Evolutionary conservation across 1,140 invertebrate genomes (phyloP).

Genomic region (Gerris buenoi): DNA sequence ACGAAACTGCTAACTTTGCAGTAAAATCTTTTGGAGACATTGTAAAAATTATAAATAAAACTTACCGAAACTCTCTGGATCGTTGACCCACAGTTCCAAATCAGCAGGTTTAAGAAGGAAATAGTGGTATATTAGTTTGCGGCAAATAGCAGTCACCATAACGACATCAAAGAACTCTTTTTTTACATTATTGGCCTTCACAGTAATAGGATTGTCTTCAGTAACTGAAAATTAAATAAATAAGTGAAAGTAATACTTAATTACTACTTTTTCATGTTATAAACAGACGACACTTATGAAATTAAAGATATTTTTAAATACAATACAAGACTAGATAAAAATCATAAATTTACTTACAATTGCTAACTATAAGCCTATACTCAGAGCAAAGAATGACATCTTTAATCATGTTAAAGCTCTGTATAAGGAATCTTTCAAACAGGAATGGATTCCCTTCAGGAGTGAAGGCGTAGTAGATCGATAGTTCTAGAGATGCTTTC

Average conservation of each 20-base stretch:
- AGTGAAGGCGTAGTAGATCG: conserved; percentile 73
- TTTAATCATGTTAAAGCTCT: conserved; percentile 79
- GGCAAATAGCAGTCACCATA: conserved; percentile 59
- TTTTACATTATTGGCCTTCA: not conserved
- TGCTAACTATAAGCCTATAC: conserved; percentile 34
- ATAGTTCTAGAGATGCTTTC: conserved; percentile 59
- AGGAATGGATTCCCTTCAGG: conserved; percentile 51
- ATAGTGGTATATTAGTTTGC: conserved; percentile 71
- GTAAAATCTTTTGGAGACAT: too few species aligned
- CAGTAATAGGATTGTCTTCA: too few species aligned
- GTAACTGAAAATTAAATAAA: too few species aligned
- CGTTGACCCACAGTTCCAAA: conserved; percentile 71
- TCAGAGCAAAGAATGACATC: conserved; percentile 58
- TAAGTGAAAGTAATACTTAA: too few species aligned
- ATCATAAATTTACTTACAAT: conserved; percentile 1
- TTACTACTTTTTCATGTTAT: too few species aligned
- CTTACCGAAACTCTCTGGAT: conserved; percentile 74
- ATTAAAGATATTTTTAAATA: too few species aligned
- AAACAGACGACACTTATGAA: too few species aligned
- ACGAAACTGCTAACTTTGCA: too few species aligned
- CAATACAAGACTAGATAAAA: not conserved
- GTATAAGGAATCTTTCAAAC: conserved; percentile 74
- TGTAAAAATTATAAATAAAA: not conserved
- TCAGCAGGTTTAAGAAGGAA: conserved; percentile 72
- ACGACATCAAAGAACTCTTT: conserved; percentile 51